phyloP scores from a whole-genome alignment of 2,113 vertebrate species.

The Cyphomyrus discorhynchus region DNA sequence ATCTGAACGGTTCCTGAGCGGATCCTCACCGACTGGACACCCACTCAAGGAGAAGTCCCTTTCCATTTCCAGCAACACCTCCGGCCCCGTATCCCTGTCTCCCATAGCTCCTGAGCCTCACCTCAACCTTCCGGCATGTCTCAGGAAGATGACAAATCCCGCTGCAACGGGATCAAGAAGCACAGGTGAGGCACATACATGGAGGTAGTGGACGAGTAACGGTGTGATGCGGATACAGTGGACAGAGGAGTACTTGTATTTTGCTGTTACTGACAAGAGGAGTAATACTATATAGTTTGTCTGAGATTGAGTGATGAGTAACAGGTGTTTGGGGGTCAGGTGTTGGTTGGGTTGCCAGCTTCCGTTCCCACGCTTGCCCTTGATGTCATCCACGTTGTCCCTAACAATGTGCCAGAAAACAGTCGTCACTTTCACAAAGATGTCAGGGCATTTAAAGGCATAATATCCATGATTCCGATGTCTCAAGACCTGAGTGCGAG shows the following conservation, averaged over 20 bases:
- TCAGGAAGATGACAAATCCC: slow-evolving; percentile 66
- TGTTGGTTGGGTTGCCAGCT: background rate
- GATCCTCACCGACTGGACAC: slow-evolving; percentile 61
- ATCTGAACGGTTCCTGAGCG: slow-evolving; percentile 77
- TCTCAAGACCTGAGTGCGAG: background rate
- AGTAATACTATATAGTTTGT: background rate
- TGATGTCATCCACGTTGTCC: background rate
- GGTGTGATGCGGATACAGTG: background rate
- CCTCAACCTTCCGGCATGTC: slow-evolving; percentile 61
- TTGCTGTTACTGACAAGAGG: background rate
- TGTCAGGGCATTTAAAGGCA: background rate
- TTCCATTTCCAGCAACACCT: background rate
- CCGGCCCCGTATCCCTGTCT: background rate
- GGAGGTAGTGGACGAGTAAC: background rate
- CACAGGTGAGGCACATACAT: slow-evolving; percentile 73
- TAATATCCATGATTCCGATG: background rate
- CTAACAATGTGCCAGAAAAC: background rate
- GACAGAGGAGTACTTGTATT: background rate
- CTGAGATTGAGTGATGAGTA: background rate
- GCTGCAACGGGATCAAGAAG: slow-evolving; percentile 82
- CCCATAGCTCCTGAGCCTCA: too few relatives aligned
- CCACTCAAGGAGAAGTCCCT: slow-evolving; percentile 64
- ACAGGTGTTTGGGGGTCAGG: background rate
- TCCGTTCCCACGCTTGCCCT: background rate
- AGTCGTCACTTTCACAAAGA: background rate